These are phyloP conservation scores for Apamea monoglypha DNA, from an alignment of 2,888 invertebrate genomes.

Conservation along the genomic window DNA sequence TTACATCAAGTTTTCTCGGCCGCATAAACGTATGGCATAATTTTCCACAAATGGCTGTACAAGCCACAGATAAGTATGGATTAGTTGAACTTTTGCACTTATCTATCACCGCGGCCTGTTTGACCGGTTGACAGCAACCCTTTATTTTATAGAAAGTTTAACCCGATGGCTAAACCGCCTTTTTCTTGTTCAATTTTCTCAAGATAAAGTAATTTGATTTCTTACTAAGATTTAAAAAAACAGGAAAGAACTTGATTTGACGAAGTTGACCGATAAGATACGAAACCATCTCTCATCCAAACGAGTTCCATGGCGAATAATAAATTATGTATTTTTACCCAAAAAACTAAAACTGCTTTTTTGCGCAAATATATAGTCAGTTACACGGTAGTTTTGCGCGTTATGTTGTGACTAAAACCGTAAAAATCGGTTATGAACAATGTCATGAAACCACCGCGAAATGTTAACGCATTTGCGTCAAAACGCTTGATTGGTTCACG, in stretches of 20 bases:
- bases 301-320: neutral
- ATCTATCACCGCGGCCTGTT: slow-evolving; percentile 24
- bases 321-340: neutral
- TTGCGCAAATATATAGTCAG: slow-evolving; percentile 21
- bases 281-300: neutral
- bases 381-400: slow-evolving; percentile 39
- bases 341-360: slow-evolving; percentile 6
- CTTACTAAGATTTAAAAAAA: neutral
- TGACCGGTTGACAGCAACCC: slow-evolving; percentile 53
- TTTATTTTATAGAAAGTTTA: slow-evolving; percentile 62
- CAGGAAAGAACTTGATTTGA: neutral
- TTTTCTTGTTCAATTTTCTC: slow-evolving; percentile 19
- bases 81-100: slow-evolving; percentile 57
- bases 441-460: slow-evolving; percentile 37
- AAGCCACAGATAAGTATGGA: slow-evolving; percentile 36
- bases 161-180: slow-evolving; percentile 25
- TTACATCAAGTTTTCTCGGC: slow-evolving; percentile 31
- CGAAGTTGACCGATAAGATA: neutral
- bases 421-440: slow-evolving; percentile 52
- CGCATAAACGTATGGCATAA: slow-evolving; percentile 37
- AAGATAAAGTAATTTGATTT: neutral
- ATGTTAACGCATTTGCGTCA: slow-evolving; percentile 40
- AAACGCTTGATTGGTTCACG: slow-evolving; percentile 9
- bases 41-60: slow-evolving; percentile 48
- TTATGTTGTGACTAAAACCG: slow-evolving; percentile 35